These are phyloP conservation scores for Tragelaphus scriptus DNA, from an alignment of 2,113 vertebrate species.

Conservation along the genomic window DNA sequence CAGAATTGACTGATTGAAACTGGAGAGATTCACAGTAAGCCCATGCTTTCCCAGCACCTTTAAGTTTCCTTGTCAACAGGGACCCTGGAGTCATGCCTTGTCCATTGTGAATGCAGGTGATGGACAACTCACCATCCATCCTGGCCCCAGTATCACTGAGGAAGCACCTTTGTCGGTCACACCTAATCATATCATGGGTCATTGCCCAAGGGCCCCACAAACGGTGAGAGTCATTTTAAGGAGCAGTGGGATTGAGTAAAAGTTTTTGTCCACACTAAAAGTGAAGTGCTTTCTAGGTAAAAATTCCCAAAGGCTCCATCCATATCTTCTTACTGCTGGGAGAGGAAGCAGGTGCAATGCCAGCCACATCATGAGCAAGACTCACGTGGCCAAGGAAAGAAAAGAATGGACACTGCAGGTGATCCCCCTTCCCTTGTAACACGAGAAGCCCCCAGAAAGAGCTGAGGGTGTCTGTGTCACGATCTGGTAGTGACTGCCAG, in stretches of 20 bases:
- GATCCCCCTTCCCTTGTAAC: neutral
- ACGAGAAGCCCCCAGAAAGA: neutral
- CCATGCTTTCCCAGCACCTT: neutral
- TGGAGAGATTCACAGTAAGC: neutral
- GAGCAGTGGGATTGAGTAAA: neutral
- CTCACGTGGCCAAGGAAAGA: neutral
- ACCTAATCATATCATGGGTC: neutral
- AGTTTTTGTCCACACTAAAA: neutral
- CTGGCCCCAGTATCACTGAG: neutral
- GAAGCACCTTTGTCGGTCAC: neutral
- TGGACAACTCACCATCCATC: neutral
- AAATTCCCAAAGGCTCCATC: neutral
- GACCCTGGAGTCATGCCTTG: neutral
- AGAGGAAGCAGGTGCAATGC: neutral
- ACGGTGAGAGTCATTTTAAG: neutral
- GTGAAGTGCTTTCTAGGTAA: neutral
- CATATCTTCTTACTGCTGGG: neutral
- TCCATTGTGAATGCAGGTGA: neutral
- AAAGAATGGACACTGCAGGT: accelerated
- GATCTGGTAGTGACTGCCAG: neutral
- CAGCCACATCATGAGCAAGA: neutral
- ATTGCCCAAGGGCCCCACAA: neutral
- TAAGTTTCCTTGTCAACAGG: neutral
- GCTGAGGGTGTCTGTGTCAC: neutral
- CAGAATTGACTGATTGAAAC: neutral